Base-by-base conservation (phyloP, 2,113 vertebrate genomes). In the Phalacrocorax pelagicus region DNA sequence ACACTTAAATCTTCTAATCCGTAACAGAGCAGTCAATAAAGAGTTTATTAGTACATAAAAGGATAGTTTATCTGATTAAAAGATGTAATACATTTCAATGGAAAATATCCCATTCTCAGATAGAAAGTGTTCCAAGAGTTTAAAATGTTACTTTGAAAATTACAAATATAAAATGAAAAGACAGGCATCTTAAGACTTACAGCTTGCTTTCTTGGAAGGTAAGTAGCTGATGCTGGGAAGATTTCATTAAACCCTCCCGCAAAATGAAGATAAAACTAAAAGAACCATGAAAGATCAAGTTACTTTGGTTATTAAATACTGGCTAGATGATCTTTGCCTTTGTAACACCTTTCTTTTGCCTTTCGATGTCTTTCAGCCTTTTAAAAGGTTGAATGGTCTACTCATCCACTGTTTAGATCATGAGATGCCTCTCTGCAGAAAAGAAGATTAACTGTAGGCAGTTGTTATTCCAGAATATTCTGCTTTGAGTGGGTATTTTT, bases 391-490 rank as follows among this genome's bases (percentile, higher is more conserved):
- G 29, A 94, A 94, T 83, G 71, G 87, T 38, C 15, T 55, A 82
- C 20, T 82, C 61, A 27, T 80, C 77, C 96, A 32, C 81, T 87
- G 58, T 94, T 97, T 88, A 82, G 66, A 70, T 90, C 81, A 94
- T 49, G 46, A 92, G 78, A 86, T 96, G 57, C 18, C 66, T 96
- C 46, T 97, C 81, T 87, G 70, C 8, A 96, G 89, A 97, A 94
- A 69, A 92, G 77, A 65, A 96, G 63, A 95, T 93, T 91, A 97
- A 40, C 40, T 14, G 38, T 15, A 96, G 72, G 75, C 92, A 96
- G 65, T 86, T 97, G 71, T 95, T 97, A 86, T 97, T 96, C 63
- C 78, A 81, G 94, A 97, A 96, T 95, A 97, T 63, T 98, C 82
- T 91, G 69, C 79, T 95, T 91, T 96, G 84, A 95, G 54, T 77